These are phyloP conservation scores for Diorhabda sublineata DNA, from an alignment of 1,140 invertebrate species.

Conservation along the genomic window DNA sequence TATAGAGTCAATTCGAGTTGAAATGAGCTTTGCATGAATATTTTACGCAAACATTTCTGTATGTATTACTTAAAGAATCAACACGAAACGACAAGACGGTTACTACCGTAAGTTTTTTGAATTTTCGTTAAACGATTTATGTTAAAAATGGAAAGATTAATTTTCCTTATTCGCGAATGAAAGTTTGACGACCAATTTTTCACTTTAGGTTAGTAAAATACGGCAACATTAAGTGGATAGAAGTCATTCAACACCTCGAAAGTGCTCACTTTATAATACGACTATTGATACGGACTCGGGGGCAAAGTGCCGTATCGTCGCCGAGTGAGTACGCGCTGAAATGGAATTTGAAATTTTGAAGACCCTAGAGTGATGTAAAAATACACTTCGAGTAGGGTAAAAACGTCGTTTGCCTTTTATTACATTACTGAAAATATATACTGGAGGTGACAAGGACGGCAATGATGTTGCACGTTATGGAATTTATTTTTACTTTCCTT, in stretches of 20 bases:
- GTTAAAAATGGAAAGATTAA: too few species aligned
- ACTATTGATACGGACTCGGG: conserved; percentile 32
- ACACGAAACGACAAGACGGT: too few species aligned
- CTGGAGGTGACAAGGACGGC: conserved; percentile 43
- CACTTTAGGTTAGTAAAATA: conserved; percentile 9
- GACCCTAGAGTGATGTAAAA: conserved; percentile 44
- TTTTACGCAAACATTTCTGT: too few species aligned
- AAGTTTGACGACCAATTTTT: too few species aligned
- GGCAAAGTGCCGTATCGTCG: conserved; percentile 30
- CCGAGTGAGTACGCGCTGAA: conserved; percentile 29
- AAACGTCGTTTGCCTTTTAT: conserved; percentile 43
- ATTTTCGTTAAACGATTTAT: too few species aligned
- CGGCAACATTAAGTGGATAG: conserved; percentile 31
- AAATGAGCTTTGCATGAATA: too few species aligned
- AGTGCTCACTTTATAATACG: conserved; percentile 42
- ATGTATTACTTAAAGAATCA: too few species aligned
- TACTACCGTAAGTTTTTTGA: too few species aligned
- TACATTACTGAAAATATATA: conserved; percentile 43
- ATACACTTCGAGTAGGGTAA: conserved; percentile 41
- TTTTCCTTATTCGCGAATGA: too few species aligned
- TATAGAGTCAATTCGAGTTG: too few species aligned
- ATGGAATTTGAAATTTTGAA: conserved; percentile 44
- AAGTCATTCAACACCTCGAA: conserved; percentile 42
- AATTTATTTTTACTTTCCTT: conserved; percentile 38
- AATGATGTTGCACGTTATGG: conserved; percentile 44